These are phyloP conservation scores for Mus caroli DNA, from an alignment of 2,797 vertebrate species.

Conservation along the genomic window DNA sequence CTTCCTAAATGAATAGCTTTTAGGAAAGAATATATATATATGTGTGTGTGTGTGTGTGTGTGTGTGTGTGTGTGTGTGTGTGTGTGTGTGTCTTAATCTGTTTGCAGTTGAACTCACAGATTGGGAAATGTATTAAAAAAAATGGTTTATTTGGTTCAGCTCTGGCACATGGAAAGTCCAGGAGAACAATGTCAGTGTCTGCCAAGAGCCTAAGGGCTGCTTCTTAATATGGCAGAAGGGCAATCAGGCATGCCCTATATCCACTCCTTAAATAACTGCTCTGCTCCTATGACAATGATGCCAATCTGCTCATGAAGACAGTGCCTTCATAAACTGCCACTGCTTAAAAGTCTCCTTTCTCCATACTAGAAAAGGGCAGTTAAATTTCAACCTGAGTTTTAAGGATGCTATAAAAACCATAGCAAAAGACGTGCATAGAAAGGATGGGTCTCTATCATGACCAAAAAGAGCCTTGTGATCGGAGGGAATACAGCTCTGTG, in stretches of 20 bases:
- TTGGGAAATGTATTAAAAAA: not conserved
- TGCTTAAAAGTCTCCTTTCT: not conserved
- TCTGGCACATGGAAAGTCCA: not conserved
- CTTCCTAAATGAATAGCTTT: not conserved
- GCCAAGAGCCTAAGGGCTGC: not conserved
- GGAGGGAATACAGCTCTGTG: not conserved
- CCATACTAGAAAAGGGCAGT: not conserved
- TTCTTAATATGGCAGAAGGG: not conserved
- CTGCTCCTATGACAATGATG: not conserved
- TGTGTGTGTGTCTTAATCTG: not conserved
- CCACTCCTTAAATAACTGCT: not conserved
- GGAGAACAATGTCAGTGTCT: not conserved
- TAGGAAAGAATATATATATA: not conserved
- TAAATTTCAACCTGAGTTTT: not conserved
- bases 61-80: no score
- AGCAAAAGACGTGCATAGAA: not conserved
- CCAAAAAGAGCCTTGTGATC: not conserved
- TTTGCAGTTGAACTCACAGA: not conserved
- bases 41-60: no score
- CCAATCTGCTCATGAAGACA: not conserved
- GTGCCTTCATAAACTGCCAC: not conserved
- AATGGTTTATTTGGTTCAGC: not conserved
- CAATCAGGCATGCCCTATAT: not conserved
- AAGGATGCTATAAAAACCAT: not conserved
- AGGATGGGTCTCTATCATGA: not conserved